A percentile compares a stretch with the other conserved stretches of the same genome.
Evolutionary conservation across 2,113 vertebrate species (phyloP).

Genomic region (Ciconia boyciana): DNA sequence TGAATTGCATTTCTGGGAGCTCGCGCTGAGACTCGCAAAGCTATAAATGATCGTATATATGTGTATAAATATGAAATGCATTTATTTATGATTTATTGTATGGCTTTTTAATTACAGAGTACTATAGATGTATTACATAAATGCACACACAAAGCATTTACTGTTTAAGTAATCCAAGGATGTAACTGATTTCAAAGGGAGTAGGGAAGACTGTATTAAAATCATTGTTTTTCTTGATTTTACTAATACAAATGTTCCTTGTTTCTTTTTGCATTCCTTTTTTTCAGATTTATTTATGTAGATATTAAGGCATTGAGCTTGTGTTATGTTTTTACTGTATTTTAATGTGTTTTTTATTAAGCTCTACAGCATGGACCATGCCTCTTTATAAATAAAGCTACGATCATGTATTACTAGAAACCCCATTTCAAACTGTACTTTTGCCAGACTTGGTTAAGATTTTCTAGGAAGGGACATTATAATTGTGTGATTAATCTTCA

Average conservation of each 20-base stretch:
- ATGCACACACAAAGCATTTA: neutral
- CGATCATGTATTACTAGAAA: constrained; percentile 32
- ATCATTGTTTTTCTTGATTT: neutral
- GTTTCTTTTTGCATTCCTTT: neutral
- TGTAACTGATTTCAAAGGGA: neutral
- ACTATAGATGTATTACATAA: neutral
- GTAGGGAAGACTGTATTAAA: neutral
- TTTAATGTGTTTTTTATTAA: constrained; percentile 44
- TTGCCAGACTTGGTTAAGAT: constrained; percentile 20
- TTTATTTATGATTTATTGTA: neutral
- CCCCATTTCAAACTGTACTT: constrained; percentile 34
- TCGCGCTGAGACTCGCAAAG: neutral
- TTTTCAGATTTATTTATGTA: neutral
- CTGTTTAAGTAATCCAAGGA: neutral
- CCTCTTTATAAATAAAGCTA: constrained; percentile 24
- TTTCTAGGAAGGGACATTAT: constrained; percentile 45
- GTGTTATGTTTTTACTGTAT: constrained; percentile 5
- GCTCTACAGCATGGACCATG: neutral
- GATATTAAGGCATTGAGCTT: neutral
- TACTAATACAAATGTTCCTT: neutral
- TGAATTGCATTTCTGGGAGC: constrained; percentile 1
- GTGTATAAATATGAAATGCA: neutral
- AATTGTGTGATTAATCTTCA: constrained; percentile 61
- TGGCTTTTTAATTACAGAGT: constrained; percentile 13
- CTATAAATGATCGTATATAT: neutral